Evolutionary conservation across 2,113 vertebrate species (phyloP).

Genomic region (Leptodactylus fuscus): DNA sequence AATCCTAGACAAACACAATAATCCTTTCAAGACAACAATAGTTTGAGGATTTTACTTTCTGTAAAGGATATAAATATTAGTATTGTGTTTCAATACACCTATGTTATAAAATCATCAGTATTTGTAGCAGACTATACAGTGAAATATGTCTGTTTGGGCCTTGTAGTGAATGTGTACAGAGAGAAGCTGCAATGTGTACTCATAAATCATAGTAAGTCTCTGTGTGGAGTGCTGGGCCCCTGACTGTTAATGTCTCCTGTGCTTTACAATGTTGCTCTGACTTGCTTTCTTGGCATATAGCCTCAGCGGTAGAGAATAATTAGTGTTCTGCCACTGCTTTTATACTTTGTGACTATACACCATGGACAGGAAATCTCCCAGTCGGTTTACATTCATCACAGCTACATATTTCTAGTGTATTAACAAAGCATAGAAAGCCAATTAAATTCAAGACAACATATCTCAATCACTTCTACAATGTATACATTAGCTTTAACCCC

Average conservation of each 20-base stretch:
- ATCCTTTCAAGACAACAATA: no score
- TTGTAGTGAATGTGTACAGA: constrained; percentile 7
- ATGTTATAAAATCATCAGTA: no score
- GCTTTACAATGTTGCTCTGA: neutral
- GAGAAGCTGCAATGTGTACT: no score
- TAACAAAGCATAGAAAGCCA: neutral
- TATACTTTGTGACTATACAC: constrained; percentile 62
- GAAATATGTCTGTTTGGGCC: neutral
- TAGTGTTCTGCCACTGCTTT: constrained; percentile 40
- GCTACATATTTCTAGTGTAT: constrained; percentile 17
- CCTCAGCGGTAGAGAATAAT: constrained; percentile 8
- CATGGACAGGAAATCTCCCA: constrained; percentile 64
- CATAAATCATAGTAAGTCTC: no score
- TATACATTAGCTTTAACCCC: neutral
- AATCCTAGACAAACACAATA: no score
- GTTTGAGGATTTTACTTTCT: no score
- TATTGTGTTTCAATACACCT: no score
- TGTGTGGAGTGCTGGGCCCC: neutral
- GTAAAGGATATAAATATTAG: no score
- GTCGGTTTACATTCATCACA: constrained; percentile 68
- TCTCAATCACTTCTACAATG: no score
- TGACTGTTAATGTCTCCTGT: neutral
- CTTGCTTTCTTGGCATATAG: neutral
- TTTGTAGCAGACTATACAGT: neutral
- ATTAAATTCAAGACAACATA: no score